A percentile compares a stretch with the other conserved stretches of the same genome.
Conservation (phyloP, 37 sponge, comb jelly and placozoan species). For the Mnemiopsis leidyi region DNA sequence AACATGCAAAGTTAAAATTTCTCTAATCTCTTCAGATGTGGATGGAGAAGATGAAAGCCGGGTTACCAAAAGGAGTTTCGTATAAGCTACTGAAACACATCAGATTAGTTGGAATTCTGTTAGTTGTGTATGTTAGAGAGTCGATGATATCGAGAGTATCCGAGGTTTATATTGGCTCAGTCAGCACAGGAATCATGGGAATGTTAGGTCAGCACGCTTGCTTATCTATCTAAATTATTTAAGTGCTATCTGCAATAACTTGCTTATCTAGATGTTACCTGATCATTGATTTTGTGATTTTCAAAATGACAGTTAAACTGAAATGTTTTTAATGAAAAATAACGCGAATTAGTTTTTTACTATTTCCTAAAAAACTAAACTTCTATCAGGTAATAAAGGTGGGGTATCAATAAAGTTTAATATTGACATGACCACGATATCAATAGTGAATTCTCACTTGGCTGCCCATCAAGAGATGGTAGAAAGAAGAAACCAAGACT, state of each 20-base stretch:
- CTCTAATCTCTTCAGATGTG: constrained; percentile 56
- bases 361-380: not conserved
- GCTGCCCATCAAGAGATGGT: constrained; percentile 63
- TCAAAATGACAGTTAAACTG: not conserved
- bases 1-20: too few relatives aligned
- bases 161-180: not conserved
- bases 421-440: constrained; percentile 58
- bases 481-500: constrained; percentile 55
- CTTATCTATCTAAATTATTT: too few relatives aligned
- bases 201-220: constrained; percentile 32
- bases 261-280: too few relatives aligned
- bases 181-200: constrained; percentile 48
- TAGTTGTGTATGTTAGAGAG: constrained; percentile 40
- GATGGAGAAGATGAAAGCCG: constrained; percentile 55
- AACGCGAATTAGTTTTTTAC: not conserved
- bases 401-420: constrained; percentile 49
- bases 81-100: constrained; percentile 49
- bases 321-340: not conserved
- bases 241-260: too few relatives aligned
- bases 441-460: constrained; percentile 33
- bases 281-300: too few relatives aligned
- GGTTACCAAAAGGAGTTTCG: constrained; percentile 27
- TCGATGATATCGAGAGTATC: not conserved
- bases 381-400: constrained; percentile 48
- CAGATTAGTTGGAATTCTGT: constrained; percentile 24